phyloP scores from a whole-genome alignment of 2,113 vertebrate species.

The Elephas maximus region DNA sequence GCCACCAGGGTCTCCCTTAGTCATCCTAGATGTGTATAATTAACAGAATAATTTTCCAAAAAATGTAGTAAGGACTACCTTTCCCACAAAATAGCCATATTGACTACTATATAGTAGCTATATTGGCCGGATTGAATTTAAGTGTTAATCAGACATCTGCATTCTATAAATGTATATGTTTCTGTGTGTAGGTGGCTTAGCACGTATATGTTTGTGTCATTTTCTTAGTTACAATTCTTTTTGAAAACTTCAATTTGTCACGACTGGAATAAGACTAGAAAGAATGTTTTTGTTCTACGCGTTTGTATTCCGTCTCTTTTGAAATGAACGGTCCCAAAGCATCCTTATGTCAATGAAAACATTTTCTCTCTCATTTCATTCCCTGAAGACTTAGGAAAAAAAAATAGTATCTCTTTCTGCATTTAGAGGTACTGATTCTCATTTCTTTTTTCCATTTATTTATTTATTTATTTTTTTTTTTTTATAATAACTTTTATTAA shows the following conservation, averaged over 20 bases:
- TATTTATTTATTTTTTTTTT: too few relatives aligned
- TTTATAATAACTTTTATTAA: too few relatives aligned
- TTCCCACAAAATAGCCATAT: not conserved
- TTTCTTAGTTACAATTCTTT: not conserved
- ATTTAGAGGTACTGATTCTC: not conserved
- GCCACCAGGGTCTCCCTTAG: not conserved
- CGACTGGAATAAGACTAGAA: not conserved
- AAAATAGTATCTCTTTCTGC: not conserved
- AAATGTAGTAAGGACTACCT: not conserved
- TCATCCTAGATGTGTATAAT: not conserved
- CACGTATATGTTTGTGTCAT: not conserved
- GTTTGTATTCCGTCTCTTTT: not conserved
- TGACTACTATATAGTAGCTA: not conserved
- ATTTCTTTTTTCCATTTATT: not conserved
- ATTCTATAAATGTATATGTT: not conserved
- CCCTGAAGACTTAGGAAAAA: not conserved
- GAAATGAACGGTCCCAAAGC: not conserved
- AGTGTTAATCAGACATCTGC: not conserved
- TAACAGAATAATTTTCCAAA: not conserved
- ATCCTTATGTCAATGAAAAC: slow-evolving; percentile 32
- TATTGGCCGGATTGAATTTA: not conserved
- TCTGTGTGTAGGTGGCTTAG: not conserved
- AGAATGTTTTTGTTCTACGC: not conserved
- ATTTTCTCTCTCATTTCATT: not conserved
- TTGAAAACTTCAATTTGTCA: not conserved